These are phyloP conservation scores for Chloroceryle inda DNA, from an alignment of 2,797 vertebrate genomes.

Conservation along the genomic window DNA sequence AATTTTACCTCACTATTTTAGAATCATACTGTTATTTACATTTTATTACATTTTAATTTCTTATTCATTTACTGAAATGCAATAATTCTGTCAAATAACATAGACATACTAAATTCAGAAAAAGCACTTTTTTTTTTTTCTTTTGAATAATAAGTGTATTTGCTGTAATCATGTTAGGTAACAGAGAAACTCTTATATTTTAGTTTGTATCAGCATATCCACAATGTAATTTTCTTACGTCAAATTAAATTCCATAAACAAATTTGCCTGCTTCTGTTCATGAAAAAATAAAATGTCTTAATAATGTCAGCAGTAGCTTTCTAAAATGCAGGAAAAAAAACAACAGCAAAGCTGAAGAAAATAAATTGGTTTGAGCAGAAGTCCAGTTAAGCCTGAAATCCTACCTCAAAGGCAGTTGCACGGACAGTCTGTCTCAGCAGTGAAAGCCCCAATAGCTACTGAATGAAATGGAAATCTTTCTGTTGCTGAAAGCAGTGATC, in stretches of 20 bases:
- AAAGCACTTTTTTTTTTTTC: neutral
- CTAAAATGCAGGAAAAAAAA: neutral
- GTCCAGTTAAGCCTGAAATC: constrained; percentile 9
- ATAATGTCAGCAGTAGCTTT: neutral
- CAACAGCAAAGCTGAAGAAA: neutral
- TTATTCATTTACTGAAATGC: neutral
- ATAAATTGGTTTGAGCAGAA: neutral
- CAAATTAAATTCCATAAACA: neutral
- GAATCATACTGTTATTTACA: neutral
- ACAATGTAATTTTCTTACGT: neutral
- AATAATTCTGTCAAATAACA: neutral
- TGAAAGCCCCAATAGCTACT: neutral
- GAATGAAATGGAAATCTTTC: neutral
- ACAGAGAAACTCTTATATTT: neutral
- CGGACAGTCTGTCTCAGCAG: neutral
- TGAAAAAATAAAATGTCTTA: neutral
- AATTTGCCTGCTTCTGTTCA: neutral
- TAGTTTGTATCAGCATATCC: neutral
- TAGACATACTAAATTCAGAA: neutral
- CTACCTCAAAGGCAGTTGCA: neutral
- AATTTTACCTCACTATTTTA: neutral
- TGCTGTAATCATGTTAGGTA: neutral
- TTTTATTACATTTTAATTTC: neutral
- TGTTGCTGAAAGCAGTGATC: neutral
- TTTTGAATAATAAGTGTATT: neutral